These are phyloP conservation scores for Lithosia quadra DNA, from an alignment of 2,888 invertebrate genomes.

Conservation along the genomic window DNA sequence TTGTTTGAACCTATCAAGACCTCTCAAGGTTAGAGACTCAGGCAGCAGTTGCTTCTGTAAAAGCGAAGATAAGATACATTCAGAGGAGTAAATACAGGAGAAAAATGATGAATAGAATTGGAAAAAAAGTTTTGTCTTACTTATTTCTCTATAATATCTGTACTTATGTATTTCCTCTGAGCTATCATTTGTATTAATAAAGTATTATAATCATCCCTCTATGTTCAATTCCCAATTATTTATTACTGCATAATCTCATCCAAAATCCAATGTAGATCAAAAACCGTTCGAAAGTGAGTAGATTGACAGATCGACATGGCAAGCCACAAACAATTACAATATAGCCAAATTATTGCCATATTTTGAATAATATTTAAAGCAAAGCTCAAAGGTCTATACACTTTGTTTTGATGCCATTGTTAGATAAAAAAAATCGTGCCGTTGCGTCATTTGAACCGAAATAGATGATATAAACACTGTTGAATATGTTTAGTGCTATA, in stretches of 20 bases:
- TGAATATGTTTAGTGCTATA: conserved; percentile 25
- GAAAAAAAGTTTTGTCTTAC: no score
- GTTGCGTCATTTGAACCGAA: conserved; percentile 63
- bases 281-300: conserved; percentile 75
- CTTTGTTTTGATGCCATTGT: conserved; percentile 82
- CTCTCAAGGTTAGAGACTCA: not conserved
- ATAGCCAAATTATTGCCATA: conserved; percentile 75
- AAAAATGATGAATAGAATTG: no score
- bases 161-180: no score
- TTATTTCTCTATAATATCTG: no score
- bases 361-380: conserved; percentile 76
- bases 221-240: conserved; percentile 27
- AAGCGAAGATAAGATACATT: not conserved
- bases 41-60: no score
- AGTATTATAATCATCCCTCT: not conserved
- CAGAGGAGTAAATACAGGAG: no score
- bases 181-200: no score
- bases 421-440: conserved; percentile 69
- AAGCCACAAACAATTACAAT: conserved; percentile 78
- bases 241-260: conserved; percentile 57
- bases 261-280: conserved; percentile 72
- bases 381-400: conserved; percentile 78
- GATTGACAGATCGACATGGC: conserved; percentile 80
- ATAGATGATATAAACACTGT: conserved; percentile 33
- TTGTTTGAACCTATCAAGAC: no score